These are phyloP conservation scores for Littorina saxatilis DNA, from an alignment of 1,140 invertebrate species.

Conservation along the genomic window DNA sequence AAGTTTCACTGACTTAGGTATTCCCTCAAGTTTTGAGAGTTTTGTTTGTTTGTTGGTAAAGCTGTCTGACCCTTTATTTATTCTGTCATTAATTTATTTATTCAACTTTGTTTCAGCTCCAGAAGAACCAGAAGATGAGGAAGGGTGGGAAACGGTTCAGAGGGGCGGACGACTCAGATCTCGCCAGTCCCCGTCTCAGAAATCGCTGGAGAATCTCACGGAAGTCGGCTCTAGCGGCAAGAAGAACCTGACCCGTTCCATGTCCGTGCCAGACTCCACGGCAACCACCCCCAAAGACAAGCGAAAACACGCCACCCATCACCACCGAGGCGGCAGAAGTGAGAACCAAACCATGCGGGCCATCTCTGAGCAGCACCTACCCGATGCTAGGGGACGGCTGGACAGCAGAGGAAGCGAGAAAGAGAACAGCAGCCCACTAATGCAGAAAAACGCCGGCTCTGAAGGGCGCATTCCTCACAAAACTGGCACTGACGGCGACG, in stretches of 20 bases:
- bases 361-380: slow-evolving; percentile 35
- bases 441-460: background rate
- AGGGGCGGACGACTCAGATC: slow-evolving; percentile 73
- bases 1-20: slow-evolving; percentile 3
- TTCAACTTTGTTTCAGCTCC: background rate
- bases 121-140: slow-evolving; percentile 73
- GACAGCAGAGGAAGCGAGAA: slow-evolving; percentile 69
- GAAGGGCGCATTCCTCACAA: too few relatives aligned
- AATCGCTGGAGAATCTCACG: slow-evolving; percentile 64
- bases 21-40: too few relatives aligned
- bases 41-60: too few relatives aligned
- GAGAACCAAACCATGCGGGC: slow-evolving; percentile 19
- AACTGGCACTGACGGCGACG: background rate
- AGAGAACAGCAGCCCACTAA: slow-evolving; percentile 60
- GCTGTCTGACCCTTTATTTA: too few relatives aligned
- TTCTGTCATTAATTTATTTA: background rate
- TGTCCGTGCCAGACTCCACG: slow-evolving; percentile 45
- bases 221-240: slow-evolving; percentile 31
- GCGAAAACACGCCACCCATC: background rate
- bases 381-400: slow-evolving; percentile 39
- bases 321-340: background rate
- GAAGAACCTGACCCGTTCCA: slow-evolving; percentile 43
- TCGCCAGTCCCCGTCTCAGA: slow-evolving; percentile 71
- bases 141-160: slow-evolving; percentile 83
- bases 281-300: slow-evolving; percentile 19